These are phyloP conservation scores for Hypselothyrea guttata DNA, from an alignment of 2,888 invertebrate genomes.

Conservation along the genomic window DNA sequence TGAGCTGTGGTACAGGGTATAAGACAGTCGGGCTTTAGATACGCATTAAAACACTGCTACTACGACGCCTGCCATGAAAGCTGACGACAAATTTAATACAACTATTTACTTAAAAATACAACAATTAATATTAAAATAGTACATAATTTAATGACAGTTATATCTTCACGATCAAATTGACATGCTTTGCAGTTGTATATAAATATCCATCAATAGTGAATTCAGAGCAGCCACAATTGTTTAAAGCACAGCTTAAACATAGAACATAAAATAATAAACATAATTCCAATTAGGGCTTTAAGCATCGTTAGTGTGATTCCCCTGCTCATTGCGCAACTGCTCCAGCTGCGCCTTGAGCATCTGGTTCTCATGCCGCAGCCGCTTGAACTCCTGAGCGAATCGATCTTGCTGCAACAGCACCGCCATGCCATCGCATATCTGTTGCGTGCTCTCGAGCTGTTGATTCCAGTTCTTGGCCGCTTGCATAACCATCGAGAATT, in stretches of 20 bases:
- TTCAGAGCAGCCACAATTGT: too few species aligned
- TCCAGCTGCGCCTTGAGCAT: constrained; percentile 64
- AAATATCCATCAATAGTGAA: too few species aligned
- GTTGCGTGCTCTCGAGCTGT: constrained; percentile 60
- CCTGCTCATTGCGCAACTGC: constrained; percentile 35
- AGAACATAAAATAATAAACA: constrained; percentile 1
- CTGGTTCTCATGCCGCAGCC: constrained; percentile 77
- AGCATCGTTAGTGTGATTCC: neutral
- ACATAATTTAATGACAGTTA: too few species aligned
- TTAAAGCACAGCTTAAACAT: constrained; percentile 1
- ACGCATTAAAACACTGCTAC: too few species aligned
- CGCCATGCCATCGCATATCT: constrained; percentile 70
- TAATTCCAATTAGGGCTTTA: constrained; percentile 9
- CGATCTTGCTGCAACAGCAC: constrained; percentile 75
- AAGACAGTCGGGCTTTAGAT: too few species aligned
- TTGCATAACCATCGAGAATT: constrained; percentile 72
- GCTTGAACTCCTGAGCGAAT: constrained; percentile 76
- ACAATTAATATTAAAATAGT: too few species aligned
- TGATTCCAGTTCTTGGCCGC: constrained; percentile 69
- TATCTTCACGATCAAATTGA: too few species aligned
- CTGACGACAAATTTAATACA: too few species aligned
- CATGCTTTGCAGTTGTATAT: too few species aligned
- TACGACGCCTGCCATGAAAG: too few species aligned
- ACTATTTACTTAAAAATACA: too few species aligned
- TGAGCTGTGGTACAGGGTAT: too few species aligned